Evolutionary conservation across 2,797 vertebrate species (phyloP), one percentile per base, ranked within the genome.

Genomic region (Parotocinclus haroldoi): DNA sequence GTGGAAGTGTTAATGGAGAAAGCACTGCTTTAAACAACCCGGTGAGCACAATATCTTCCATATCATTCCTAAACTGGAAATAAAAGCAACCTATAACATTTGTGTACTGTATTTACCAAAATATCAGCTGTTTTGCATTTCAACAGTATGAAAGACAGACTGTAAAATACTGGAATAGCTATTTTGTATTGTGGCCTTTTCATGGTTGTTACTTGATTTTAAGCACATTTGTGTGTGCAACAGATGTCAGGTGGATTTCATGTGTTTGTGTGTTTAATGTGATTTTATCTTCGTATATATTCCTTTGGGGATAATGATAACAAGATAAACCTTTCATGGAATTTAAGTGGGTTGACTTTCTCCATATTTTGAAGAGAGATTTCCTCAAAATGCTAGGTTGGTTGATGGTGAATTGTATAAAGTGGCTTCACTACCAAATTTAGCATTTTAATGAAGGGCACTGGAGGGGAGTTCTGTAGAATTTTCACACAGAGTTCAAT

Each of bases 211-310:
- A 73, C 71, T 79, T 39, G 53, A 79, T 81, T 77, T 59, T 72
- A 56, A 74, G 80, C 82, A 83, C 82, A 79, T 82, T 62, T 81
- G 73, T 68, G 66, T 70, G 75, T 81, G 80, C 72, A 72, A 75
- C 57, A 70, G 71, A 73, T 68, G 67, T 75, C 58, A 68, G 63
- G 59, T 62, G 65, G 42, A 75, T 58, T 67, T 72, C 73, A 72
- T 76, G 73, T 78, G 53, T 59, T 69, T 81, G 58, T 84, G 64
- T 48, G 52, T 78, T 57, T 76, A 66, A 63, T 72, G 73, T 69
- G 57, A 16, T 74, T 53, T 63, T 42, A 63, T 73, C 62, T 52
- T 51, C 56, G 37, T 61, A 66, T 38, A 59, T 67, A 74, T 68
- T 66, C 53, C 45, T 45, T 61, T 74, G 42, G 55, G 37, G 50